These are phyloP conservation scores for Dendrolimus kikuchii DNA, from an alignment of 1,140 invertebrate species.

Conservation along the genomic window DNA sequence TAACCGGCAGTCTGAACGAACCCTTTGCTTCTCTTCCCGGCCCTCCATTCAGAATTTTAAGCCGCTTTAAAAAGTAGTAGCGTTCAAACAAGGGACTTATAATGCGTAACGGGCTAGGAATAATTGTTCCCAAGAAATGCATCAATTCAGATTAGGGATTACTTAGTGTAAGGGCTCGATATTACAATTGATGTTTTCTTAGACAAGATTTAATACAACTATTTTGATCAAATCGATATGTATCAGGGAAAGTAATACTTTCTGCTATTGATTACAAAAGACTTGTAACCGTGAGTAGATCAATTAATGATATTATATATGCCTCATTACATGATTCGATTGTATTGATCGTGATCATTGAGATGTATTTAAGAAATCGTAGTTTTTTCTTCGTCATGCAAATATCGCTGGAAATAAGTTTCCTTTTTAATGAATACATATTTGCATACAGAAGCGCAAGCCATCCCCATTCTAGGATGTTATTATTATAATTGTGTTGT, in stretches of 20 bases:
- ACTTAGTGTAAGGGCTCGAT: slow-evolving; percentile 14
- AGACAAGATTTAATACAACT: slow-evolving; percentile 4
- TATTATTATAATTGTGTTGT: slow-evolving; percentile 59
- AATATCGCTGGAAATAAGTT: slow-evolving; percentile 39
- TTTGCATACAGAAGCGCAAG: slow-evolving; percentile 59
- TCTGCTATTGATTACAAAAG: no score
- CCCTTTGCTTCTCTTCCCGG: slow-evolving; percentile 56
- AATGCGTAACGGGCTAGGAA: slow-evolving; percentile 57
- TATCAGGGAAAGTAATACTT: slow-evolving; percentile 12
- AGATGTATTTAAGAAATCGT: slow-evolving; percentile 13
- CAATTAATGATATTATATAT: slow-evolving; percentile 22
- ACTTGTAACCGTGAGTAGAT: slow-evolving; percentile 19
- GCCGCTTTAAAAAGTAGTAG: slow-evolving; percentile 57
- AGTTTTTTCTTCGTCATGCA: slow-evolving; percentile 42
- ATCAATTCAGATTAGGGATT: slow-evolving; percentile 24
- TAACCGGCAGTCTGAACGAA: slow-evolving; percentile 57
- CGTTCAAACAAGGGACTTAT: slow-evolving; percentile 63
- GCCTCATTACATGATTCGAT: slow-evolving; percentile 29
- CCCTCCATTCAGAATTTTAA: slow-evolving; percentile 47
- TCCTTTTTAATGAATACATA: slow-evolving; percentile 60
- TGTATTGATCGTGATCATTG: slow-evolving; percentile 33
- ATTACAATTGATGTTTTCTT: slow-evolving; percentile 9
- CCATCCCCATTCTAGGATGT: slow-evolving; percentile 60
- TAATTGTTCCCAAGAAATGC: slow-evolving; percentile 30
- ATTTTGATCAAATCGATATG: slow-evolving; percentile 1